Evolutionary conservation across 2,888 invertebrate species (phyloP), one percentile per base, ranked within the genome.

Genomic region (Dryocosmus kuriphilus): DNA sequence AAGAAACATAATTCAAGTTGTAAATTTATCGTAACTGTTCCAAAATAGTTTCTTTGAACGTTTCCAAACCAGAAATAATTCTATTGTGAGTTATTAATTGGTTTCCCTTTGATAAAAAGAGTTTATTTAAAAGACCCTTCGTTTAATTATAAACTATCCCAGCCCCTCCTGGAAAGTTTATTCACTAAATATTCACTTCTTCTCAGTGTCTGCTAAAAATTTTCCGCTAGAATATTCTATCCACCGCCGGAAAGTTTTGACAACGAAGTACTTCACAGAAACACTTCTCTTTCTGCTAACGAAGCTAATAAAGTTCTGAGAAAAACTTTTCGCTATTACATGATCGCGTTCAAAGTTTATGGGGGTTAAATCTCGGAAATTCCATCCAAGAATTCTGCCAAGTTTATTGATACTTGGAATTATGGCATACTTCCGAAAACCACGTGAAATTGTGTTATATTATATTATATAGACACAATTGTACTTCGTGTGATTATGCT

Each of bases 191-290:
- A 27, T 41, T 16, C 27, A 27, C 67, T 46, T 46, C 41, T 24
- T 46, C 41, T 24, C 8, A 27, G 41, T 27, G 67, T 67, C 67
- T 41, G 41, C 22, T 24, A 27, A 67, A 27, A 27, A 62, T 46
- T 75, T 63, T 22, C 62, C 27, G n/a, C 62, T 75, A 19, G 75
- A 75, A 75, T 75, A 75, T 75, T 63, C 75, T 62, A 63, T 38
- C 63, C 46, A 5, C 63, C 51, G 27, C 63, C 27, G 46, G 46
- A 30, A 75, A 75, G 41, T 75, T 75, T 63, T 62, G 75, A 35
- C 63, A 75, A 62, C 9, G 46, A 75, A 63, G 65, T 65, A 75
- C n/a, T n/a, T 62, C 19, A 55, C 30, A 62, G 62, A 51, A 63
- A 63, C 67, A 46, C 75, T 35, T 60, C 24, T 32, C 27, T 62